phyloP scores from a whole-genome alignment of 2,888 invertebrate species.

The Lycophotia porphyrea region DNA sequence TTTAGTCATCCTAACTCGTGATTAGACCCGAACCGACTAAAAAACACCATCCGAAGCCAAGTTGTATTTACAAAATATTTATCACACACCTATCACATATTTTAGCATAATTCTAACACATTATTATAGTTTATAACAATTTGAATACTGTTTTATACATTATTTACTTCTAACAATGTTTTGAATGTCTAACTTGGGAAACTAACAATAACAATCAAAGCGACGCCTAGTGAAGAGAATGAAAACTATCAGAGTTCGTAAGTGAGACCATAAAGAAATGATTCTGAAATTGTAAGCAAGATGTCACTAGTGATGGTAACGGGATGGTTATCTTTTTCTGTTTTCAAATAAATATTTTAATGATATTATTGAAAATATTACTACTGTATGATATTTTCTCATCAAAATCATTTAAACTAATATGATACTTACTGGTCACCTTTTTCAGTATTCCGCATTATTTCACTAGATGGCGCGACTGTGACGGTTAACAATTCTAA shows the following conservation, averaged over 20 bases:
- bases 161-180: constrained; percentile 48
- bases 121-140: background rate
- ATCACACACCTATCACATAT: constrained; percentile 26
- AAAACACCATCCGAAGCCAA: constrained; percentile 18
- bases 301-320: constrained; percentile 23
- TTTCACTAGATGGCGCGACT: background rate
- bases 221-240: constrained; percentile 34
- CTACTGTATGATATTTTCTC: no score
- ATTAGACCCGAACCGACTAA: background rate
- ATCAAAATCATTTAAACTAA: background rate
- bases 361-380: background rate
- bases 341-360: no score
- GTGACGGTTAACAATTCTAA: background rate
- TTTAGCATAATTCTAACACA: constrained; percentile 17
- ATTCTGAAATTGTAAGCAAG: background rate
- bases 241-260: background rate
- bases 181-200: constrained; percentile 29
- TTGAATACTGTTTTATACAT: constrained; percentile 5
- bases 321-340: background rate
- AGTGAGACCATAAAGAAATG: background rate
- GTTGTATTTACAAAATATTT: background rate
- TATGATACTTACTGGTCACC: background rate
- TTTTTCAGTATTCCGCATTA: background rate
- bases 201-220: constrained; percentile 40
- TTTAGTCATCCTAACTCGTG: constrained; percentile 44